phyloP scores from a whole-genome alignment of 2,113 vertebrate genomes.

The Colistium nudipinnis region DNA sequence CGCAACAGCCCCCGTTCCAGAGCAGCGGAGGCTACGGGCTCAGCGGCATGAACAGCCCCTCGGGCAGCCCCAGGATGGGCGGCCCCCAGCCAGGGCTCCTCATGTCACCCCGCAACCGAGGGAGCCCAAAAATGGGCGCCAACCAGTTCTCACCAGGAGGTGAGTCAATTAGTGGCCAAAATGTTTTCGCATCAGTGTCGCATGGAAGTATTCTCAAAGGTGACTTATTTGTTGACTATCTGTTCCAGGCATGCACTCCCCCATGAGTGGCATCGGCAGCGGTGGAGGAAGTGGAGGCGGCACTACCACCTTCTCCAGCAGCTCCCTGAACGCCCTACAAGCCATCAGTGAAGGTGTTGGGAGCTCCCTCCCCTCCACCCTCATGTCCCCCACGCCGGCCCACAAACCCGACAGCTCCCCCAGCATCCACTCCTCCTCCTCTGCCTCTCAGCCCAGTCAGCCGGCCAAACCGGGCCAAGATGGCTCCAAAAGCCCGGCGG shows the following conservation, averaged over 20 bases:
- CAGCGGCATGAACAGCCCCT: slow-evolving; percentile 89
- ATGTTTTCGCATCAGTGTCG: not conserved
- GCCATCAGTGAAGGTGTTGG: slow-evolving; percentile 98
- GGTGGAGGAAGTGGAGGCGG: slow-evolving; percentile 79
- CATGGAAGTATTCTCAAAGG: not conserved
- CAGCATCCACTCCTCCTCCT: slow-evolving; percentile 83
- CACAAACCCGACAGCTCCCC: slow-evolving; percentile 91
- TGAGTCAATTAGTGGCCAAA: slow-evolving; percentile 55
- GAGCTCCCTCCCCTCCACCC: slow-evolving; percentile 90
- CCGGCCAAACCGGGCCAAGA: slow-evolving; percentile 65
- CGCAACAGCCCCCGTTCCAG: slow-evolving; percentile 87
- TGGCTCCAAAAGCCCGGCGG: slow-evolving; percentile 87
- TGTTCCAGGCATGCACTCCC: slow-evolving; percentile 89
- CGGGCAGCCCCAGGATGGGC: slow-evolving; percentile 90
- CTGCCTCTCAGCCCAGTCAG: slow-evolving; percentile 76
- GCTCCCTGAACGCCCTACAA: slow-evolving; percentile 95
- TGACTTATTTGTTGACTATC: not conserved
- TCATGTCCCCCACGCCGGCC: slow-evolving; percentile 88
- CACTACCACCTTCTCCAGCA: slow-evolving; percentile 91
- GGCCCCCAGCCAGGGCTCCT: slow-evolving; percentile 89
- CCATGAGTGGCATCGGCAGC: slow-evolving; percentile 87
- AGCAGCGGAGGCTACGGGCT: slow-evolving; percentile 85
- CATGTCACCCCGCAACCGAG: slow-evolving; percentile 91
- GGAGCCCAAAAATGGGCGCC: slow-evolving; percentile 94
- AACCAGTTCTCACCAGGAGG: slow-evolving; percentile 97